Evolutionary conservation across 2,113 vertebrate species (phyloP).

Genomic region (Rafetus swinhoei): DNA sequence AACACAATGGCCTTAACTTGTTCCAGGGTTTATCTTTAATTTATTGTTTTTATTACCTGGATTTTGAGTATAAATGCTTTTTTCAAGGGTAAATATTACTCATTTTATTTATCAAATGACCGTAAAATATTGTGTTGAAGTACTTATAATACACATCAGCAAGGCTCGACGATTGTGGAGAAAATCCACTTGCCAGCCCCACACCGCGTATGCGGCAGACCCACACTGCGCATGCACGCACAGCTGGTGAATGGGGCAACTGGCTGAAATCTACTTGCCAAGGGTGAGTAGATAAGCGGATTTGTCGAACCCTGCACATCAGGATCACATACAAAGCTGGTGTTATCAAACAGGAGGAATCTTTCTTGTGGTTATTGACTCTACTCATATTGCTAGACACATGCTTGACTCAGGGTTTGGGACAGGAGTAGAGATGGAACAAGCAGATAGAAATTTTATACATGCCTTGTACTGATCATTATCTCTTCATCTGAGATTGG

Average conservation of each 20-base stretch:
- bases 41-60: background rate
- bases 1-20: rapidly evolving
- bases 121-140: background rate
- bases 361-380: background rate
- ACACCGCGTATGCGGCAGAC: too few species aligned
- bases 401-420: background rate
- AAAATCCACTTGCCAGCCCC: too few species aligned
- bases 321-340: background rate
- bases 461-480: background rate
- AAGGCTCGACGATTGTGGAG: background rate
- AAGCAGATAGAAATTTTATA: background rate
- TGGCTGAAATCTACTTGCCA: too few species aligned
- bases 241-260: too few species aligned
- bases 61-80: background rate
- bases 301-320: background rate
- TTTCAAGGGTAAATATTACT: background rate
- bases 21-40: background rate
- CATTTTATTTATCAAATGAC: background rate
- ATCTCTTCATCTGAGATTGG: background rate
- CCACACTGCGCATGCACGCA: too few species aligned
- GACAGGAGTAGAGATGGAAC: background rate
- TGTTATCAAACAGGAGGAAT: background rate
- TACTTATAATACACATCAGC: background rate
- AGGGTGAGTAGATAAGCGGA: too few species aligned
- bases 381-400: background rate